These are phyloP conservation scores for Podarcis muralis DNA, from an alignment of 2,113 vertebrate genomes.

Conservation along the genomic window DNA sequence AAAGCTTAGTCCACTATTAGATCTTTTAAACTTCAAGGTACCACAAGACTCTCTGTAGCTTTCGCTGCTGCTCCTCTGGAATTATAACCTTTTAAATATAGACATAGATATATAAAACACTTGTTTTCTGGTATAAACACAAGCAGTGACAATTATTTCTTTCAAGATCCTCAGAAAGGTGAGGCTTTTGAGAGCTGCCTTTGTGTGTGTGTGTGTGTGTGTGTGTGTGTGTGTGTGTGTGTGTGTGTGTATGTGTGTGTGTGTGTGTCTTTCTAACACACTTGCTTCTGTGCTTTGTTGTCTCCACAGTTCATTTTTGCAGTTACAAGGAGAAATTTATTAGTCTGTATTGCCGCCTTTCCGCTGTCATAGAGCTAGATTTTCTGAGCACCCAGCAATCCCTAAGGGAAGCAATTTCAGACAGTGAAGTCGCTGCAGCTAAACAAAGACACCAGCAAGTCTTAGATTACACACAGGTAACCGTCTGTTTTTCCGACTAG, in stretches of 20 bases:
- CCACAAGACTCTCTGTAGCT: neutral
- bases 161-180: neutral
- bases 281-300: conserved; percentile 74
- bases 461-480: conserved; percentile 94
- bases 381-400: conserved; percentile 96
- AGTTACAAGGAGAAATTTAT: conserved; percentile 96
- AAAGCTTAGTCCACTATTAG: neutral
- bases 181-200: conserved; percentile 69
- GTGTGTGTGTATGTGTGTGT: too few species aligned
- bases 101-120: neutral
- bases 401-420: conserved; percentile 94
- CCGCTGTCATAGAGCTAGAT: conserved; percentile 94
- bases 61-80: neutral
- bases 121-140: neutral
- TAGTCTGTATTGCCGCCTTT: conserved; percentile 95
- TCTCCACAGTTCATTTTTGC: conserved; percentile 92
- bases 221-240: too few species aligned
- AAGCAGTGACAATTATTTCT: neutral
- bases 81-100: too few species aligned
- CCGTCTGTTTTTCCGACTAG: conserved; percentile 60
- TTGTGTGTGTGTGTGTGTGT: neutral
- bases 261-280: conserved; percentile 56
- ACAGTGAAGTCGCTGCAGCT: conserved; percentile 89
- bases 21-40: neutral
- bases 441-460: conserved; percentile 94